Evolutionary conservation across 2,113 vertebrate species (phyloP).

Genomic region (Oreotrochilus melanogaster): DNA sequence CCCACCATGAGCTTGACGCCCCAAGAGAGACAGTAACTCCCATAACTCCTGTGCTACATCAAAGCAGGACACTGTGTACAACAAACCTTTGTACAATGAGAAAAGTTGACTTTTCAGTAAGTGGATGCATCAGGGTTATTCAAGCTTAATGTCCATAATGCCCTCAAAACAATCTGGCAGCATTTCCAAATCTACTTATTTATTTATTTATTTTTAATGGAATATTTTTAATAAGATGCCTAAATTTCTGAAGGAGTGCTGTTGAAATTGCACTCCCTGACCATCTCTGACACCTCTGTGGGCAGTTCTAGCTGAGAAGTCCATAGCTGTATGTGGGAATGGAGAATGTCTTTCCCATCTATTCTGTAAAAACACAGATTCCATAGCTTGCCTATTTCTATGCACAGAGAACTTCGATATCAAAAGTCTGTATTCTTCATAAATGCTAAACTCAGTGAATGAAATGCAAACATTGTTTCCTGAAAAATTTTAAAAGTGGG

Average conservation of each 20-base stretch:
- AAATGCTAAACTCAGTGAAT: slow-evolving; percentile 8
- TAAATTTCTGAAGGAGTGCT: neutral
- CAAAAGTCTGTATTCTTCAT: neutral
- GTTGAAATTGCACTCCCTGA: neutral
- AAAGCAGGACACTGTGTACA: neutral
- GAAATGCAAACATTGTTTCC: neutral
- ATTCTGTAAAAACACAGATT: neutral
- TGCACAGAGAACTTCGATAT: neutral
- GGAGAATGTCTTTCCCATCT: neutral
- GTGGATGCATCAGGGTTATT: neutral
- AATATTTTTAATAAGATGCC: neutral
- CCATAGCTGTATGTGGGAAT: neutral
- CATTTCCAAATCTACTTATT: neutral
- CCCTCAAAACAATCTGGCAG: neutral
- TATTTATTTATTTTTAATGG: neutral
- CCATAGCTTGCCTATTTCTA: neutral
- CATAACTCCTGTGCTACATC: fast-evolving
- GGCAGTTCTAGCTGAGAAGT: neutral
- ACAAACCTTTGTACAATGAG: neutral
- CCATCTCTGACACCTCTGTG: neutral
- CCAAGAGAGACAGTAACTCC: neutral
- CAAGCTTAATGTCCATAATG: neutral
- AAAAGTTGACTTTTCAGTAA: neutral
- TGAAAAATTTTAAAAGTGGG: slow-evolving; percentile 4
- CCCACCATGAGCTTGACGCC: neutral